A percentile compares a stretch with the other conserved stretches of the same genome.
Conservation (phyloP, 2,797 vertebrate species). For the Sebastes glaucus region DNA sequence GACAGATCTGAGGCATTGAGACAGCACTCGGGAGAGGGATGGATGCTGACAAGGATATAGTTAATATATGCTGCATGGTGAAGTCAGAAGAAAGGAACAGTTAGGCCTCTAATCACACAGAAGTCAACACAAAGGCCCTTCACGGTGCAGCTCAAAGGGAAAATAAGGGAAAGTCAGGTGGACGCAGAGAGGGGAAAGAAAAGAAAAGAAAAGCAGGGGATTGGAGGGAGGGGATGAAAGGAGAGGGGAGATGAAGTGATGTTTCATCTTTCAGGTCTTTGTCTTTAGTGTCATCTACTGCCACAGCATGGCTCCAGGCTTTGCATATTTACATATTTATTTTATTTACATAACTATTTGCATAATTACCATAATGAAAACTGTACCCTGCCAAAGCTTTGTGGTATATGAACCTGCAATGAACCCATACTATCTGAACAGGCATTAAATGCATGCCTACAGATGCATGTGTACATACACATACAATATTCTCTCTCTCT, state of each 20-base stretch:
- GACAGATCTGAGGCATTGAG: constrained; percentile 35
- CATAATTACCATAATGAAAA: constrained; percentile 57
- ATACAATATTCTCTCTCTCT: background rate
- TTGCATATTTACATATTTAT: constrained; percentile 53
- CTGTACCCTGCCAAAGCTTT: background rate
- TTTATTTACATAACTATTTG: constrained; percentile 53
- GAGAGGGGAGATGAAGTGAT: constrained; percentile 18
- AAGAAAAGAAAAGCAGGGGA: background rate
- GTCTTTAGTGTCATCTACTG: constrained; percentile 38
- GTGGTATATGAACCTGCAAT: constrained; percentile 24
- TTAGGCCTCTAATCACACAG: constrained; percentile 34
- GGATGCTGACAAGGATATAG: constrained; percentile 43
- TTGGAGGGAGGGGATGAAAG: constrained; percentile 19
- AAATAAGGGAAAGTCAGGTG: constrained; percentile 13
- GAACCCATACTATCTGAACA: constrained; percentile 39
- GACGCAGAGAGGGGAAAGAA: background rate
- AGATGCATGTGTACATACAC: background rate
- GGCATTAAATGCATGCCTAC: background rate
- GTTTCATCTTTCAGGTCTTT: constrained; percentile 42
- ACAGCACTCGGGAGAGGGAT: constrained; percentile 28
- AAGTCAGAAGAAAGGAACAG: constrained; percentile 41
- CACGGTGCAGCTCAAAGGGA: constrained; percentile 7
- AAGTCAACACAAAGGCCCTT: constrained; percentile 35
- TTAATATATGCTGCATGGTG: constrained; percentile 28
- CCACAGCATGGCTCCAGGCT: constrained; percentile 34